Base-by-base conservation (phyloP, 2,797 vertebrate genomes). In the Pteronotus mesoamericanus region DNA sequence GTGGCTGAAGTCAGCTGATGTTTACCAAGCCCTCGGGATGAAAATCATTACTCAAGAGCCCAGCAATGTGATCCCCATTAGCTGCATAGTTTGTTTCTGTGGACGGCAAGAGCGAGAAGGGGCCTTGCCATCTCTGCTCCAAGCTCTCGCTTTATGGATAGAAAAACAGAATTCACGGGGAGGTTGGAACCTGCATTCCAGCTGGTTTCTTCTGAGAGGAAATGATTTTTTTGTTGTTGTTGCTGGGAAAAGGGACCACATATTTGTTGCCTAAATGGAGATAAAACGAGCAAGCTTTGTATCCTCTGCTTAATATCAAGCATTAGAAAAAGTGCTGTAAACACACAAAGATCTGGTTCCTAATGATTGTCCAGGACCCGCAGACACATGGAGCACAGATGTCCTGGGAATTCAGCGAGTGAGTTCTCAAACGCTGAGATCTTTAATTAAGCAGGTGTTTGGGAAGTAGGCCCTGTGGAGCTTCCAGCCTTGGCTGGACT, bases 361-460 rank as follows among this genome's bases (percentile, higher is more conserved):
- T 94, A 94, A 51, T 8, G 64, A 90, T 88, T 44, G 42, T 61
- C 32, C 83, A 14, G 55, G 95, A 96, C 69, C 95, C 90, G 24
- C 90, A 96, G 97, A 95, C 98, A 98, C 98, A 98, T 98, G 98
- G 94, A 97, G 80, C 92, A 94, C 98, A 99, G 98, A 98, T 98
- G 98, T 97, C 96, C 91, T 85, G 96, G 95, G 78, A 97, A 96
- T 93, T 96, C 89, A 8, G 69, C 69, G 79, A 97, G 79, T 32
- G 75, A 98, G 97, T 96, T 96, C 89, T 97, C 97, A 57, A 97
- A 96, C 37, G 86, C 71, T 86, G 86, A 97, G 98, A 88, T 98
- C 97, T 98, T 98, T 98, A 98, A 99, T 98, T 98, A 98, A 98
- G 98, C 99, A 99, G 99, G 99, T 99, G 99, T 98, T 96, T 96